phyloP scores from a whole-genome alignment of 2,113 vertebrate genomes.

The Beaufortia kweichowensis region DNA sequence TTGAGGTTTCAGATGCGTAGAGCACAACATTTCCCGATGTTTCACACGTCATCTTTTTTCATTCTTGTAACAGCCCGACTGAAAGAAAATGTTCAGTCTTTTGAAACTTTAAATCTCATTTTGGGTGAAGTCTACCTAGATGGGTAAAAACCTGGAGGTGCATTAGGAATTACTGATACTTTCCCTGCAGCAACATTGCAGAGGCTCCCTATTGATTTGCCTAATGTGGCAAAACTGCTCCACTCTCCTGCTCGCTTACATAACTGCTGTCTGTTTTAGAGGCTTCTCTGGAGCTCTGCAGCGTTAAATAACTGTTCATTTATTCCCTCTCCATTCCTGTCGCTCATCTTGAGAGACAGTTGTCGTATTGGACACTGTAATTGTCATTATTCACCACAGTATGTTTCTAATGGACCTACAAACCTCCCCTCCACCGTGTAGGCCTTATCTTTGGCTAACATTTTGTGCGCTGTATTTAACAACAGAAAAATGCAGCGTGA shows the following conservation, averaged over 20 bases:
- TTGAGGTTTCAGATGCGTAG: conserved; percentile 12
- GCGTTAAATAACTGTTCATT: conserved; percentile 41
- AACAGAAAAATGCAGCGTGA: background rate
- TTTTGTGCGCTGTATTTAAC: conserved; percentile 24
- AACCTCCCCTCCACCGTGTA: background rate
- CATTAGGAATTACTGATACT: conserved; percentile 28
- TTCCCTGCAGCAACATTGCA: conserved; percentile 24
- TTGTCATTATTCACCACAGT: conserved; percentile 1
- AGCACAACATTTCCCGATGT: background rate
- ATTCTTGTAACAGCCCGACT: background rate
- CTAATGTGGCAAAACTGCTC: conserved; percentile 40
- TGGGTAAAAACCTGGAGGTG: conserved; percentile 26
- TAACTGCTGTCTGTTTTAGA: conserved; percentile 56
- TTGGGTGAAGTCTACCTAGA: background rate
- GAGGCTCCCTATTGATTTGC: conserved; percentile 34
- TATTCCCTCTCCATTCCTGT: conserved; percentile 47
- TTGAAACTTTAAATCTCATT: conserved; percentile 1
- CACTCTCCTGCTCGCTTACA: conserved; percentile 57
- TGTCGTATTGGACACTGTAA: conserved; percentile 32
- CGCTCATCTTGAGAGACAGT: conserved; percentile 48
- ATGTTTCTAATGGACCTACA: conserved; percentile 32
- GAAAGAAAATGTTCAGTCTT: conserved; percentile 14
- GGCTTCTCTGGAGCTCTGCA: conserved; percentile 46
- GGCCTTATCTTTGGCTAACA: conserved; percentile 25
- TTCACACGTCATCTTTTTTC: background rate